phyloP scores from a whole-genome alignment of 2,797 vertebrate species.

The Crocodylus rhombifer region DNA sequence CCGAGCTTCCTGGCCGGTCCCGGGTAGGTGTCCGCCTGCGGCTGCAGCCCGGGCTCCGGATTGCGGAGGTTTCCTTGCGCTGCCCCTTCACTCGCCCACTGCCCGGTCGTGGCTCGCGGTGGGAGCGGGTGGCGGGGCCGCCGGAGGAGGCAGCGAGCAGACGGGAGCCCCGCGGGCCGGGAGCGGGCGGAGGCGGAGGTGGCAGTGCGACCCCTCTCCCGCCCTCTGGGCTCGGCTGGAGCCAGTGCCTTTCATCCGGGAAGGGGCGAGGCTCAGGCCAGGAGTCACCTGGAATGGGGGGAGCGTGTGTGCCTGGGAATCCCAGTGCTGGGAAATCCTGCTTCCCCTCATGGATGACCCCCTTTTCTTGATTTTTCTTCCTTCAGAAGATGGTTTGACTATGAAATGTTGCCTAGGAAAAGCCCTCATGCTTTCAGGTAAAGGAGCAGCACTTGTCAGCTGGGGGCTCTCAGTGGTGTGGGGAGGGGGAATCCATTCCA shows the following conservation, averaged over 20 bases:
- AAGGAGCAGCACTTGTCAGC: not conserved
- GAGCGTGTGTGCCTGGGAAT: too few species aligned
- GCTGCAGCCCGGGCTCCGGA: not conserved
- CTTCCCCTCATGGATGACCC: conserved; percentile 7
- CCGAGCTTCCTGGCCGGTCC: too few species aligned
- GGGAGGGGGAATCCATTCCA: not conserved
- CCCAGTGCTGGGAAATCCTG: not conserved
- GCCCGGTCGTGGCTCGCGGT: not conserved
- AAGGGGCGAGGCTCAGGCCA: not conserved
- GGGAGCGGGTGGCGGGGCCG: not conserved
- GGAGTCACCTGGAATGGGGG: not conserved
- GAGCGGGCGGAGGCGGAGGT: not conserved
- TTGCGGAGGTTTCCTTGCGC: not conserved
- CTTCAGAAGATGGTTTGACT: not conserved
- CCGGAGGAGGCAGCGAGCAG: not conserved
- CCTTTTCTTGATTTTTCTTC: not conserved
- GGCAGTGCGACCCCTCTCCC: too few species aligned
- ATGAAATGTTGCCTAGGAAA: not conserved
- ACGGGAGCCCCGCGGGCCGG: not conserved
- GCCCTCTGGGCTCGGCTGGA: too few species aligned
- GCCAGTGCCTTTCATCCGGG: not conserved
- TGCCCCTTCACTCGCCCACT: not conserved
- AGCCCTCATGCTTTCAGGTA: not conserved
- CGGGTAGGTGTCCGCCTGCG: not conserved
- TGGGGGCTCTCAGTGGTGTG: not conserved